Conservation (phyloP, 2,797 vertebrate genomes). For the Bufotes viridis region DNA sequence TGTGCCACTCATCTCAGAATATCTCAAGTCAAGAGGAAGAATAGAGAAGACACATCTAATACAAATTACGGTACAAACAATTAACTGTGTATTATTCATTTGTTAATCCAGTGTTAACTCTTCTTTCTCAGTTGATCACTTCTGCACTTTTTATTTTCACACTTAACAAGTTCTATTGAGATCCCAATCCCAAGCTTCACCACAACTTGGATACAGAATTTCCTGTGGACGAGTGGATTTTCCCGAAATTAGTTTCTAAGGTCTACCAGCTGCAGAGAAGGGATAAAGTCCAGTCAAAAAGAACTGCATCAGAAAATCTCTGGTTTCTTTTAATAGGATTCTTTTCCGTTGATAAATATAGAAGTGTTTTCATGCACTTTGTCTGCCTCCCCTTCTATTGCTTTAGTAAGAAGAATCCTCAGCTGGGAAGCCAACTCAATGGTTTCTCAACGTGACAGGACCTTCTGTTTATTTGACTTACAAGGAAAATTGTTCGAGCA, state of each 20-base stretch:
- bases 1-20: no score
- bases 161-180: not conserved
- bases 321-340: slow-evolving; percentile 51
- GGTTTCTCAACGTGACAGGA: slow-evolving; percentile 45
- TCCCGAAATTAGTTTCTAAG: not conserved
- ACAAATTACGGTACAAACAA: no score
- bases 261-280: not conserved
- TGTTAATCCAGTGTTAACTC: not conserved
- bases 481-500: slow-evolving; percentile 48
- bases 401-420: slow-evolving; percentile 51
- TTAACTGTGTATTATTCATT: no score
- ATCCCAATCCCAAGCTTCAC: not conserved
- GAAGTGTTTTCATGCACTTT: slow-evolving; percentile 56
- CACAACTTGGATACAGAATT: not conserved
- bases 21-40: no score
- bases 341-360: slow-evolving; percentile 55
- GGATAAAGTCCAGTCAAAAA: slow-evolving; percentile 11
- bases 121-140: not conserved
- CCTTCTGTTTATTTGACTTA: slow-evolving; percentile 59
- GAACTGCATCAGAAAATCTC: slow-evolving; percentile 33
- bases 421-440: slow-evolving; percentile 46
- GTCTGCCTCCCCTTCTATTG: slow-evolving; percentile 44
- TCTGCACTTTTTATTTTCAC: not conserved
- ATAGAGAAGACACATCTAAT: no score
- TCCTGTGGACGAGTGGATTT: slow-evolving; percentile 2